Percentiles rank a stretch among this genome's conserved stretches.
Evolutionary conservation across 2,113 vertebrate species (phyloP).

Genomic region (Rhynchomys soricoides): DNA sequence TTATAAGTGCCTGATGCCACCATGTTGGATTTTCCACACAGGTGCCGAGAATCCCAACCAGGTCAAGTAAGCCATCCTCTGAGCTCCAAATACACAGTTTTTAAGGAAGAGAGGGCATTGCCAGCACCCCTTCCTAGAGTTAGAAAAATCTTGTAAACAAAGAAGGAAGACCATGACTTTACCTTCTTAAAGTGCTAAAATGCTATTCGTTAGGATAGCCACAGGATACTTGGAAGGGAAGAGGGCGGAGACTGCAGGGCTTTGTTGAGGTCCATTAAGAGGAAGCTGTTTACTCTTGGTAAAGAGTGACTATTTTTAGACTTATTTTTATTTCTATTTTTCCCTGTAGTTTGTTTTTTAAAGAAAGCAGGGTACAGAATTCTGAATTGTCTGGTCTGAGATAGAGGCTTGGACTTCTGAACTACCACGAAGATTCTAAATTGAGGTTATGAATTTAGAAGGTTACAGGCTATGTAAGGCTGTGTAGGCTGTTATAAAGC

Average conservation of each 20-base stretch:
- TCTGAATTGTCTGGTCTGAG: neutral
- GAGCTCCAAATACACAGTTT: neutral
- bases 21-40: neutral
- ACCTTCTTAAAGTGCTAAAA: too few relatives aligned
- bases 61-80: too few relatives aligned
- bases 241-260: too few relatives aligned
- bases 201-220: neutral
- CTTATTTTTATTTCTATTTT: neutral
- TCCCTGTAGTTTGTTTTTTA: neutral
- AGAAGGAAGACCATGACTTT: neutral
- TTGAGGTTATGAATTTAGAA: too few relatives aligned
- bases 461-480: neutral
- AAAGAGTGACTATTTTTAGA: neutral
- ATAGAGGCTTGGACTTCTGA: neutral
- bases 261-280: neutral
- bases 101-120: neutral
- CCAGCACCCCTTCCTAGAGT: neutral
- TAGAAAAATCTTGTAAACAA: neutral
- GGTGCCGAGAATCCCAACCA: neutral
- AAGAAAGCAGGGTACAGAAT: neutral
- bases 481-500: too few relatives aligned
- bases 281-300: neutral
- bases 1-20: neutral
- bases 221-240: neutral
- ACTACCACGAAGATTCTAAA: neutral